These are phyloP conservation scores for Pocota personata DNA, from an alignment of 2,888 invertebrate species.

Conservation along the genomic window DNA sequence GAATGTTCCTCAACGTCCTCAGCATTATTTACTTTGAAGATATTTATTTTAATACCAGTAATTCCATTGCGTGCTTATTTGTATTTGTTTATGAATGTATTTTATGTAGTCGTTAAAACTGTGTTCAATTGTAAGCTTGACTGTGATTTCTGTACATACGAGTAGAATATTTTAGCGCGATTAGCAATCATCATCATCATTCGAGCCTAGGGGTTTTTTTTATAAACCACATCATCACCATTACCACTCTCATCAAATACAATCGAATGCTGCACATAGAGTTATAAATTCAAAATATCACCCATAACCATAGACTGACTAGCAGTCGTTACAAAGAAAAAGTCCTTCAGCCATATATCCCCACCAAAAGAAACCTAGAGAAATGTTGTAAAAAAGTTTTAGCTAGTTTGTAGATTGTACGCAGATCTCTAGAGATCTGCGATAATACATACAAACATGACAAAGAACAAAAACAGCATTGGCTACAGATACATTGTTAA, in stretches of 20 bases:
- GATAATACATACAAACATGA: slow-evolving; percentile 51
- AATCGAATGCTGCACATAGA: slow-evolving; percentile 63
- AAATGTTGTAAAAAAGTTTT: slow-evolving; percentile 69
- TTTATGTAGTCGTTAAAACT: background rate
- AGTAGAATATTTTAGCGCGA: slow-evolving; percentile 26
- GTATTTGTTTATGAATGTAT: slow-evolving; percentile 25
- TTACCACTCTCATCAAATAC: slow-evolving; percentile 21
- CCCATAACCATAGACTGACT: slow-evolving; percentile 49
- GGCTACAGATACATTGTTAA: background rate
- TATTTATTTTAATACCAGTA: slow-evolving; percentile 9
- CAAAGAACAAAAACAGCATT: slow-evolving; percentile 22
- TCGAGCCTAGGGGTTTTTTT: slow-evolving; percentile 25
- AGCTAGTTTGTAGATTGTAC: slow-evolving; percentile 66
- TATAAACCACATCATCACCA: slow-evolving; percentile 26
- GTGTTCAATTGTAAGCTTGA: slow-evolving; percentile 28
- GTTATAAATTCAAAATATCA: slow-evolving; percentile 42
- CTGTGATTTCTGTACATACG: slow-evolving; percentile 25
- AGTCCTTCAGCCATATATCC: slow-evolving; percentile 15
- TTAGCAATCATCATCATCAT: slow-evolving; percentile 50
- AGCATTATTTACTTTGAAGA: background rate
- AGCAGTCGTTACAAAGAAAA: slow-evolving; percentile 44
- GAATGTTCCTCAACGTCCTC: background rate
- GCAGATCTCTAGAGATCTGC: slow-evolving; percentile 56
- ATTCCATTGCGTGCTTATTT: slow-evolving; percentile 12
- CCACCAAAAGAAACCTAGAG: slow-evolving; percentile 40